Base-by-base conservation (phyloP, 2,888 invertebrate species). In the Pediacus dermestoides region DNA sequence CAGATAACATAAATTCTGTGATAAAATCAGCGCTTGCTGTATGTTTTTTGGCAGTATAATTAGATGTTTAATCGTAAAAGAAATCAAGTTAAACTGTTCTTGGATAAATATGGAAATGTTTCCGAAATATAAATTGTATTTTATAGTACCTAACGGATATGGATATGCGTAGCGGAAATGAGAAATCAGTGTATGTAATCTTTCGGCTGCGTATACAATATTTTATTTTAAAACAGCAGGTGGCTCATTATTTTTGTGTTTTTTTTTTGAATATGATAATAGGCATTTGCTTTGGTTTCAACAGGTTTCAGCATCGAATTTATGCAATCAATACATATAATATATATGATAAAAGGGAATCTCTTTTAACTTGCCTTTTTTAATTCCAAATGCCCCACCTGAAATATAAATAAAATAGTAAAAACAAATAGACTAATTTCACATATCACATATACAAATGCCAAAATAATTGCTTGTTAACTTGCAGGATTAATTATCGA, bases 121-220 rank as follows among this genome's bases (percentile, higher is more conserved):
- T 23, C 23, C 23, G 23, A 23, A 23, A 23, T 18, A 18, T 23
- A 23, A 23, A 23, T 23, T 23, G 9, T 23, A 23, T 23, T 23
- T 23, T 23, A n/a, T n/a, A n/a, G n/a, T n/a, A 23, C 23, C 23
- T 23, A 28, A 31, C 43, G 49, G 46, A 45, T 44, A 45, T 40
- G 49, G 46, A 45, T 44, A 45, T 40, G 42, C 38, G 35, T 36
- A 47, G 43, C 48, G 53, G 53, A 53, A 53, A 42, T 40, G 41
- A 50, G 51, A 51, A 46, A 49, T 49, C 49, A 36, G 39, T 42
- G 41, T 37, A 45, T 48, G 37, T 38, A 48, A 48, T 43, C 41
- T 46, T 46, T 43, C 25, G 28, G n/a, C n/a, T n/a, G n/a, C n/a
- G n/a, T n/a, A 39, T 37, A 43, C 34, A 31, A 28, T 30, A 31